Evolutionary conservation across 2,113 vertebrate species (phyloP), one percentile per base, ranked within the genome.

Genomic region (Pelodiscus sinensis): DNA sequence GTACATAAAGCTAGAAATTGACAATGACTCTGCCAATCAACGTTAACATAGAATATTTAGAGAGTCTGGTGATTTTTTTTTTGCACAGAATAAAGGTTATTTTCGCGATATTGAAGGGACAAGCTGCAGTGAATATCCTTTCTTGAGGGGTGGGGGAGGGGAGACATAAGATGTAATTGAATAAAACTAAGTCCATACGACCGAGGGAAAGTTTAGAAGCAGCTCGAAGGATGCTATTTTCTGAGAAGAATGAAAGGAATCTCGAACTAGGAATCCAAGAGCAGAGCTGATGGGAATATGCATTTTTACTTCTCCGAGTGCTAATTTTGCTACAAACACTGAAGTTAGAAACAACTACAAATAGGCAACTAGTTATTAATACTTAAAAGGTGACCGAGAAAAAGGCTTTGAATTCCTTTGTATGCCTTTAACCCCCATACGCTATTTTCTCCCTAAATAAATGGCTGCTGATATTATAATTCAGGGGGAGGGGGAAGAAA

Each of bases 311-410:
- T 93, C 87, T 96, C 79, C 86, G 87, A 96, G 96, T 79, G 88
- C 84, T 91, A 95, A 96, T 81, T 94, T 96, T 85, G 92, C 96
- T 97, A 84, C 89, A 97, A 96, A 94, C 90, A 96, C 87, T 68
- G 96, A 96, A 96, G 94, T 96, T 96, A 65, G 81, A 95, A 94
- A 95, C 94, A 97, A 96, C 96, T 96, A 97, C 93, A 94, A 89
- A 95, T 58, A 95, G 92, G 89, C 92, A 90, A 94, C 92, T 75
- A 90, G 94, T 83, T 89, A 91, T 91, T 86, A 89, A 88, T 92
- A 96, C 92, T 56, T 60, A 10, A 8, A 85, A 79, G 9, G 82
- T 1, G 27, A 15, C n/a, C 3, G 25, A 8, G 1, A 2, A 13
- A 19, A 31, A 75, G 73, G 80, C 89, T 95, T 94, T 92, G 84